Conservation (phyloP, 2,888 invertebrate species). For the Stenurella melanura region DNA sequence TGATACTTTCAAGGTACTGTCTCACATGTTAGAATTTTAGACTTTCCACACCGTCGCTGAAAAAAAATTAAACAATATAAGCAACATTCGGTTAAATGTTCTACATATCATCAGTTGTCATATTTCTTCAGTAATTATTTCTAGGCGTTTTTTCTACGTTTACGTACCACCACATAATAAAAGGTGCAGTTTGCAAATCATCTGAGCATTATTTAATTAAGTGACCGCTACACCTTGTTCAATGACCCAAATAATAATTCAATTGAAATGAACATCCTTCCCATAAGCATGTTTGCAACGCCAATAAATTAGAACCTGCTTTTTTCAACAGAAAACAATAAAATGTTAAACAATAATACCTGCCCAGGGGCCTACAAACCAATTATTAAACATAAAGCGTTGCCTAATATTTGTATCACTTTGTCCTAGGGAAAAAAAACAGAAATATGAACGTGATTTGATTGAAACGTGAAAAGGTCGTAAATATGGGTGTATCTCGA, state of each 20-base stretch:
- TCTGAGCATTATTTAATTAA: slow-evolving; percentile 16
- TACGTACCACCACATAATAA: neutral
- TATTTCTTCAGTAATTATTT: too few species aligned
- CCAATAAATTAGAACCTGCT: slow-evolving; percentile 48
- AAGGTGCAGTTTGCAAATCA: slow-evolving; percentile 5
- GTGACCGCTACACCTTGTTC: slow-evolving; percentile 48
- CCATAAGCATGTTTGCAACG: slow-evolving; percentile 44
- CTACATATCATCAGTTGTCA: too few species aligned
- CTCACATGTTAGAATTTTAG: too few species aligned
- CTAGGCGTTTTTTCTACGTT: too few species aligned
- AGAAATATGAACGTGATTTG: slow-evolving; percentile 2
- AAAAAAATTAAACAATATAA: neutral
- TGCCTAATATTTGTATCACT: slow-evolving; percentile 25
- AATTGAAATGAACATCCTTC: slow-evolving; percentile 55
- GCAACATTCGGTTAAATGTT: too few species aligned
- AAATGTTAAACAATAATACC: slow-evolving; percentile 30
- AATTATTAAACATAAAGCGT: slow-evolving; percentile 21
- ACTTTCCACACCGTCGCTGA: too few species aligned
- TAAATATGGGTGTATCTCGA: slow-evolving; percentile 3
- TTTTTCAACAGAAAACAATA: slow-evolving; percentile 33
- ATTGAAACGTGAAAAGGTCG: slow-evolving; percentile 4
- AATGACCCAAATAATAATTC: slow-evolving; percentile 55
- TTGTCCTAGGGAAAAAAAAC: slow-evolving; percentile 3
- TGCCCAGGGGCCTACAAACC: slow-evolving; percentile 33
- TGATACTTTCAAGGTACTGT: too few species aligned